Percentiles rank a stretch among this genome's conserved stretches.
Conservation (phyloP, 2,797 vertebrate genomes). For the Gymnocypris eckloni region DNA sequence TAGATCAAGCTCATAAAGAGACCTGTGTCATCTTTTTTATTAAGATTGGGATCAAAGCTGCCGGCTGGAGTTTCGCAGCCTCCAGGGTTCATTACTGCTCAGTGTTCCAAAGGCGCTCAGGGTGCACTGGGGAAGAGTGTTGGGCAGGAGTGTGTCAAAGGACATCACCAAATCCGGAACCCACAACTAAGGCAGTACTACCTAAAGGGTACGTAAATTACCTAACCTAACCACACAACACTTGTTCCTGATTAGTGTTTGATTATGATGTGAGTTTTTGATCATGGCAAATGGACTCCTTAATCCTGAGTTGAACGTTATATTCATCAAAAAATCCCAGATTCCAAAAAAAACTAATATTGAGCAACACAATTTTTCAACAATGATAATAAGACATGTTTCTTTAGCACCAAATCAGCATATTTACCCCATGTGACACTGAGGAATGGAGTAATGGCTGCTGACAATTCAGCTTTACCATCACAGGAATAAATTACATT, state of each 20-base stretch:
- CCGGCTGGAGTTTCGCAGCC: constrained; percentile 74
- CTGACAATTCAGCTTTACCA: background rate
- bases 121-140: constrained; percentile 20
- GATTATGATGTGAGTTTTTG: background rate
- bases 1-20: background rate
- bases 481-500: background rate
- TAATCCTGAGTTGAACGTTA: too few species aligned
- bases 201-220: constrained; percentile 73
- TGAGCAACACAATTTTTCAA: too few species aligned
- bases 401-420: background rate
- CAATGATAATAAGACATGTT: background rate
- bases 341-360: too few species aligned
- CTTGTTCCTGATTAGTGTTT: background rate
- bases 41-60: constrained; percentile 78
- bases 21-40: background rate
- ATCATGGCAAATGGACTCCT: background rate
- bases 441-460: background rate
- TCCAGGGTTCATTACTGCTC: constrained; percentile 70
- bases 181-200: constrained; percentile 83
- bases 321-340: too few species aligned
- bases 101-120: constrained; percentile 50
- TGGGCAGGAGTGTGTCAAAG: constrained; percentile 45
- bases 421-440: background rate
- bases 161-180: constrained; percentile 80
- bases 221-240: background rate